Percentiles rank a stretch among this genome's conserved stretches.
Conservation (phyloP, 2,888 invertebrate genomes). For the Polylopha cassiicola region DNA sequence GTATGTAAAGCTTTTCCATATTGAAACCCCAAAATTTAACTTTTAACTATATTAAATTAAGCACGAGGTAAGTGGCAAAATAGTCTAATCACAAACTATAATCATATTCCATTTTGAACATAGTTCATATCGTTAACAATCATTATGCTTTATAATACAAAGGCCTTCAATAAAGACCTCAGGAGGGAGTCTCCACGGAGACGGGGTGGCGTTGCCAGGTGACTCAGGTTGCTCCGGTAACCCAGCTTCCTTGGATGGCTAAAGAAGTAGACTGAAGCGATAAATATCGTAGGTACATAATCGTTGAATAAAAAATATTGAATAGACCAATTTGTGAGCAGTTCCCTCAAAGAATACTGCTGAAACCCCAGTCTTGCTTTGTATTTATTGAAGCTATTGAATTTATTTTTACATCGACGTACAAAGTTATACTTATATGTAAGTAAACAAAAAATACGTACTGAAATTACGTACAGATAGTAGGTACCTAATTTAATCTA, state of each 20-base stretch:
- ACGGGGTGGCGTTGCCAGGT: constrained; percentile 60
- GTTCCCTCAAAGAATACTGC: too few species aligned
- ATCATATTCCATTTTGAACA: constrained; percentile 3
- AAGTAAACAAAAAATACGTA: too few species aligned
- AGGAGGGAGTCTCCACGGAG: constrained; percentile 54
- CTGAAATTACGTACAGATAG: too few species aligned
- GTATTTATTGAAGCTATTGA: too few species aligned
- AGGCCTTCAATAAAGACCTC: constrained; percentile 56
- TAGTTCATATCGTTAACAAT: constrained; percentile 42
- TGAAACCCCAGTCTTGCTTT: too few species aligned
- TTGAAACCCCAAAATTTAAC: background rate
- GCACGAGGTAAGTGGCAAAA: background rate
- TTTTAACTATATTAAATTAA: constrained; percentile 3
- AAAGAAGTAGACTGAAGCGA: constrained; percentile 21
- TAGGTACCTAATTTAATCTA: too few species aligned
- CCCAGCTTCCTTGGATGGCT: constrained; percentile 34
- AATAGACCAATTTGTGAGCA: background rate
- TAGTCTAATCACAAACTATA: constrained; percentile 9
- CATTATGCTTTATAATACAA: constrained; percentile 40
- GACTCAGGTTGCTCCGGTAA: constrained; percentile 58
- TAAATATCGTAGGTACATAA: background rate
- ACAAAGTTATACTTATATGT: too few species aligned
- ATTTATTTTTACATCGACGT: too few species aligned
- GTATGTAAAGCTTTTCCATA: too few species aligned
- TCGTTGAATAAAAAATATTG: background rate